A percentile compares a stretch with the other conserved stretches of the same genome.
phyloP scores from a whole-genome alignment of 2,113 vertebrate genomes.

The Steatornis caripensis region DNA sequence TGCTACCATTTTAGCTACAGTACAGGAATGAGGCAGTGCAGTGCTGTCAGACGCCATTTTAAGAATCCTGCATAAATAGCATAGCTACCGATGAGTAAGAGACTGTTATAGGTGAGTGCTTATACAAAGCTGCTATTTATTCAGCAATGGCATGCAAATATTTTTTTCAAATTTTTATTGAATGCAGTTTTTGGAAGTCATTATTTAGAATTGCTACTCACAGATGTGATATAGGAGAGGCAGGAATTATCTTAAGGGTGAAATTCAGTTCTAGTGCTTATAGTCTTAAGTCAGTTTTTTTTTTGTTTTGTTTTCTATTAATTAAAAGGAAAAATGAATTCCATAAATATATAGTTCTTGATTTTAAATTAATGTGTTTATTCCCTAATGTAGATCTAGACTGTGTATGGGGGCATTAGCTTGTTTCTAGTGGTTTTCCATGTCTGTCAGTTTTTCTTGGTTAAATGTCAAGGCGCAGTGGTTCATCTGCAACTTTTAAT shows the following conservation, averaged over 20 bases:
- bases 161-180: slow-evolving; percentile 55
- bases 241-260: slow-evolving; percentile 65
- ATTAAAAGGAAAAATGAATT: slow-evolving; percentile 54
- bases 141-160: slow-evolving; percentile 72
- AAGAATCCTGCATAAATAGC: slow-evolving; percentile 85
- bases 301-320: slow-evolving; percentile 25
- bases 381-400: slow-evolving; percentile 46
- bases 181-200: slow-evolving; percentile 72
- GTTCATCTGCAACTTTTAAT: slow-evolving; percentile 77
- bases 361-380: slow-evolving; percentile 43
- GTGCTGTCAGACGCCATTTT: slow-evolving; percentile 85
- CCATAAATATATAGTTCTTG: slow-evolving; percentile 57
- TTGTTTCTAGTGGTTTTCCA: slow-evolving; percentile 65
- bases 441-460: slow-evolving; percentile 70
- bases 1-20: slow-evolving; percentile 84
- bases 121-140: slow-evolving; percentile 75
- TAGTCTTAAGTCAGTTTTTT: slow-evolving; percentile 38
- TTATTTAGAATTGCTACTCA: slow-evolving; percentile 66
- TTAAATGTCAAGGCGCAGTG: slow-evolving; percentile 73
- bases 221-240: slow-evolving; percentile 56
- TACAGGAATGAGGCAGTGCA: slow-evolving; percentile 79
- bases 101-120: slow-evolving; percentile 85
- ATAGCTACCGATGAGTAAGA: slow-evolving; percentile 83
- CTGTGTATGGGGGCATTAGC: slow-evolving; percentile 62
- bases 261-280: slow-evolving; percentile 59